Base-by-base conservation (phyloP, 2,113 vertebrate species). In the Neogale vison region DNA sequence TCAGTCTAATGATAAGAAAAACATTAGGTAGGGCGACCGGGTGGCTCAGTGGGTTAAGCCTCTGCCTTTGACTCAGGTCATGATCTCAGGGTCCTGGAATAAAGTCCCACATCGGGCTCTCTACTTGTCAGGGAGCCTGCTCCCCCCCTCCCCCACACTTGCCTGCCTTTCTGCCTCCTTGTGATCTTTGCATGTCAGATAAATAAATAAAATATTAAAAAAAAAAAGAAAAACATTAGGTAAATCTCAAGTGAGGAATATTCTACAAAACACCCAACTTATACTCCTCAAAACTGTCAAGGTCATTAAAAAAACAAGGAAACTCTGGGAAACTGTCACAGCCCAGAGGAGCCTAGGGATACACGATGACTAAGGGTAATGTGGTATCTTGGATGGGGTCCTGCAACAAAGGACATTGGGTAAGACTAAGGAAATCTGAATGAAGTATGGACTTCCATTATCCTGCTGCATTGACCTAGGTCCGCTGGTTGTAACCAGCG, bases 331-430 rank as follows among this genome's bases (percentile, higher is more conserved):
- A 89, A 63, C 31, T 65, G 42, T 74, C 45, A 47, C 23, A 67
- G 65, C 80, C 21, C 18, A 82, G n/a, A 50, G n/a, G 26, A 57
- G 31, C 13, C 4, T 6, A 45, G 63, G 52, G 87, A 55, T 55
- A 50, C 77, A 24, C 0, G 6, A 26, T 0, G 1, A 55, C 24
- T 36, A 34, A 59, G 42, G 6, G 23, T 29, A 14, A 36, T 1
- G 63, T 83, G n/a, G 29, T 65, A 39, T 47, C 74, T 63, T 29
- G 18, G 83, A 23, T 17, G 52, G 20, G 21, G 3, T 39, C 63
- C 87, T 10, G n/a, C 31, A 34, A 45, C n/a, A 29, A 21, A 69
- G 63, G 42, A 23, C 8, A 6, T 9, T 31, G 20, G 34, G 26
- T 13, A 17, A 69, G 52, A 57, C 21, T 13, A 21, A 59, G 50